Conservation (phyloP, 2,888 invertebrate species). For the Coenonympha arcania region DNA sequence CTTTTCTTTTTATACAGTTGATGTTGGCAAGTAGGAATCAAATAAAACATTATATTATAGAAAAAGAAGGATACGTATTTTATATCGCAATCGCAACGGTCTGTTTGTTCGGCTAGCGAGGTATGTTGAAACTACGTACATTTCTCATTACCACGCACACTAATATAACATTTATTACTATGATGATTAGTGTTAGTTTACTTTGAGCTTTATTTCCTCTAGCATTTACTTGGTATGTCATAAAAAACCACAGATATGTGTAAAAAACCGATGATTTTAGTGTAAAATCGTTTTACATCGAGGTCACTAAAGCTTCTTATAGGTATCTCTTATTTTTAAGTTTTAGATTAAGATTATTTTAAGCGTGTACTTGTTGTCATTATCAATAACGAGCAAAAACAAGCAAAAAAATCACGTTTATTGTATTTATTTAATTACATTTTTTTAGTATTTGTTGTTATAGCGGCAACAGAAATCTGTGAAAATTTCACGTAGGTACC, state of each 20-base stretch:
- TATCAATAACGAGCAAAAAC: too few relatives aligned
- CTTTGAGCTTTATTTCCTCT: not conserved
- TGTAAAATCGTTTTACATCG: not conserved
- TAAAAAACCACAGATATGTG: too few relatives aligned
- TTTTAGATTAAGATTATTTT: too few relatives aligned
- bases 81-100: slow-evolving; percentile 25
- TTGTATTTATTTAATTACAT: too few relatives aligned
- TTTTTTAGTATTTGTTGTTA: too few relatives aligned
- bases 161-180: slow-evolving; percentile 4
- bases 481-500: too few relatives aligned
- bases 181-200: not conserved
- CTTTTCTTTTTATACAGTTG: too few relatives aligned
- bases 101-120: slow-evolving; percentile 21
- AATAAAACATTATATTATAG: slow-evolving; percentile 1
- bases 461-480: too few relatives aligned
- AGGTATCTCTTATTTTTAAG: too few relatives aligned
- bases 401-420: too few relatives aligned
- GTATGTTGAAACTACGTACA: slow-evolving; percentile 20
- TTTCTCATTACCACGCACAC: slow-evolving; percentile 9
- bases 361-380: too few relatives aligned
- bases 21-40: not conserved
- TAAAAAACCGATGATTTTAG: not conserved
- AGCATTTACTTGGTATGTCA: not conserved
- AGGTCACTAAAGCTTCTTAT: too few relatives aligned
- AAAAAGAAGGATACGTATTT: slow-evolving; percentile 12